Percentiles rank a stretch among this genome's conserved stretches.
phyloP scores from a whole-genome alignment of 2,113 vertebrate genomes.

The Melanerpes aurifrons region DNA sequence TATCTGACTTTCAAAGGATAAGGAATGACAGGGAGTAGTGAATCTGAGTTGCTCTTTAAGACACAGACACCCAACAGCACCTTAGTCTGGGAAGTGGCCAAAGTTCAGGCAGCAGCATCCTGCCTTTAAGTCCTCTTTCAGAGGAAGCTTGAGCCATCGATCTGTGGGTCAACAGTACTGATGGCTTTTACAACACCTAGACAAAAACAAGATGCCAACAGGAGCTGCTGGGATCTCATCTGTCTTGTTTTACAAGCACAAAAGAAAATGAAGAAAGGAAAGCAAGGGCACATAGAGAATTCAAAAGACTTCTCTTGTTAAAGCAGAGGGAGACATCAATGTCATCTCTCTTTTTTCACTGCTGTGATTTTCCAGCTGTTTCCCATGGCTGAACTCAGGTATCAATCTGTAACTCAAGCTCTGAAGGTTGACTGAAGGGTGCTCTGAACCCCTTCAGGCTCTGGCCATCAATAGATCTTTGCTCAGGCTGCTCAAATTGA shows the following conservation, averaged over 20 bases:
- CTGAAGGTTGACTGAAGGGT: background rate
- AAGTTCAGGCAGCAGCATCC: background rate
- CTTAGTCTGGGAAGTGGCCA: background rate
- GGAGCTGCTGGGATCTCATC: background rate
- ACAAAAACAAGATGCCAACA: background rate
- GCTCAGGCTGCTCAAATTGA: constrained; percentile 9
- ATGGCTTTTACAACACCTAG: background rate
- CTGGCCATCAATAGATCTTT: background rate
- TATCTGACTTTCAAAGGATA: background rate
- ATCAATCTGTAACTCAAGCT: constrained; percentile 21
- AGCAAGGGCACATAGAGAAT: too few species aligned
- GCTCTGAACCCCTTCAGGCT: constrained; percentile 5
- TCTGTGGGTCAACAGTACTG: background rate
- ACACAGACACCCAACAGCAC: background rate
- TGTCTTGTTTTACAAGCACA: background rate
- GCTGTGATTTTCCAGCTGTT: constrained; percentile 17
- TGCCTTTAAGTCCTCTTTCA: background rate
- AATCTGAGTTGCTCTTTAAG: background rate
- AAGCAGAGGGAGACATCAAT: background rate
- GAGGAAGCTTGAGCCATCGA: background rate
- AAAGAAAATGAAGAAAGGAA: background rate
- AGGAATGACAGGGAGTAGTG: background rate
- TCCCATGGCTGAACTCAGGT: constrained; percentile 3
- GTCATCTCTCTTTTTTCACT: background rate
- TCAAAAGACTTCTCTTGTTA: background rate